A percentile compares a stretch with the other conserved stretches of the same genome.
Evolutionary conservation across 2,888 invertebrate genomes (phyloP).

Genomic region (Dromius quadrimaculatus): DNA sequence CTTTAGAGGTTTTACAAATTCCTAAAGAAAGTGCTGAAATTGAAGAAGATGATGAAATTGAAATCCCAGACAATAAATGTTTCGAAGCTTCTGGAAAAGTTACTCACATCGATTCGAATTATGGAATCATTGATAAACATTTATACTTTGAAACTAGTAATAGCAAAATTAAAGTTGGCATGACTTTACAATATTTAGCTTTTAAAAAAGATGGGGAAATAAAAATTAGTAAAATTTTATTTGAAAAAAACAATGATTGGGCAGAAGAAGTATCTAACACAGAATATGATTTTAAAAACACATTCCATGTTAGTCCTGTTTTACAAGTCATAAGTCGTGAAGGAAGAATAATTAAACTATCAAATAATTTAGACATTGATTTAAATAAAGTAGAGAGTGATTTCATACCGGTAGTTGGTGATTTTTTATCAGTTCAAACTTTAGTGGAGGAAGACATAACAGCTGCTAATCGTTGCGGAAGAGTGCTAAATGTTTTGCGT

Average conservation of each 20-base stretch:
- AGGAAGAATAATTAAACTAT: slow-evolving; percentile 60
- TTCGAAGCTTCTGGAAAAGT: slow-evolving; percentile 69
- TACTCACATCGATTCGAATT: slow-evolving; percentile 68
- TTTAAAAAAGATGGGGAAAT: slow-evolving; percentile 56
- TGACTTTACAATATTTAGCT: slow-evolving; percentile 68
- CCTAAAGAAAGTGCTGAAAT: background rate
- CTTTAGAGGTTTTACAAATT: background rate
- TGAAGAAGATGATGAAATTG: slow-evolving; percentile 10
- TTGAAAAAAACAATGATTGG: slow-evolving; percentile 63
- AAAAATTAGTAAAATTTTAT: slow-evolving; percentile 70
- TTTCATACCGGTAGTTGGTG: slow-evolving; percentile 78
- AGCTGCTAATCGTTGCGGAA: slow-evolving; percentile 67
- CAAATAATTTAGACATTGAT: slow-evolving; percentile 70
- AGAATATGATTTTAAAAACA: background rate
- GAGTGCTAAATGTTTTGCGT: slow-evolving; percentile 73
- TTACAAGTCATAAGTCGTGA: slow-evolving; percentile 65
- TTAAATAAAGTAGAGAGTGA: slow-evolving; percentile 74
- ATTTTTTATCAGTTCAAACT: slow-evolving; percentile 76
- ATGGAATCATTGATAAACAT: slow-evolving; percentile 72
- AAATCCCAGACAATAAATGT: slow-evolving; percentile 56
- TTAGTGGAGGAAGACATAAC: slow-evolving; percentile 73
- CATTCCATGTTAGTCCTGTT: slow-evolving; percentile 58
- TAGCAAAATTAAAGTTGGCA: slow-evolving; percentile 67
- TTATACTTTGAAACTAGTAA: slow-evolving; percentile 69
- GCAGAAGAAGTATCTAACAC: slow-evolving; percentile 60